A percentile compares a stretch with the other conserved stretches of the same genome.
Evolutionary conservation across 2,888 invertebrate species (phyloP).

Genomic region (Phymatocera aterrima): DNA sequence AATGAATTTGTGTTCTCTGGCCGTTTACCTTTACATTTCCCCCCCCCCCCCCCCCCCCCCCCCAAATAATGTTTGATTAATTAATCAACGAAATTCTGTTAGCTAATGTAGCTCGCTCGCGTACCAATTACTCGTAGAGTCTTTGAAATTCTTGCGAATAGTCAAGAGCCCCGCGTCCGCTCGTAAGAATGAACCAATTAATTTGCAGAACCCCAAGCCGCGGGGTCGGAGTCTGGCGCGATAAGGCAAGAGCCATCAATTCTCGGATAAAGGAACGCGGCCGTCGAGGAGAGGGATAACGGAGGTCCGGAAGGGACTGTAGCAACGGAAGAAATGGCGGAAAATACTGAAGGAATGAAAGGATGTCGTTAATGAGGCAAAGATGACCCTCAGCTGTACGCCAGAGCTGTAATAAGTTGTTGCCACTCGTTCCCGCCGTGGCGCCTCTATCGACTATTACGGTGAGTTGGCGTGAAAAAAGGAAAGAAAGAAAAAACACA

Average conservation of each 20-base stretch:
- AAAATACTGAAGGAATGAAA: constrained; percentile 35
- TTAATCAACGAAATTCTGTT: too few relatives aligned
- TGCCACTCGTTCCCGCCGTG: neutral
- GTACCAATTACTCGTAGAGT: neutral
- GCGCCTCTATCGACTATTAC: neutral
- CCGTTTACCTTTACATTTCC: too few relatives aligned
- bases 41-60: too few relatives aligned
- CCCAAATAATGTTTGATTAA: too few relatives aligned
- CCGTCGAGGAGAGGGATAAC: neutral
- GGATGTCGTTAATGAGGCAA: constrained; percentile 44
- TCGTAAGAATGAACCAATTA: constrained; percentile 34
- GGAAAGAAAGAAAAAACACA: neutral
- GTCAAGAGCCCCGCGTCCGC: neutral
- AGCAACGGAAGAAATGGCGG: constrained; percentile 22
- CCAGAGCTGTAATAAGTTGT: constrained; percentile 14
- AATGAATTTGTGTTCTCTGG: neutral
- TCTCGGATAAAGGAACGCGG: constrained; percentile 37
- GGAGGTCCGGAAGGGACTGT: constrained; percentile 35
- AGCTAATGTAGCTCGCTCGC: neutral
- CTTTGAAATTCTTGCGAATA: neutral
- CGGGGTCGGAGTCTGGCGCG: constrained; percentile 15
- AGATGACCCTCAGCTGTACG: constrained; percentile 21
- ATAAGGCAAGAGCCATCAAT: constrained; percentile 36
- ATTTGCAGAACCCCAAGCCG: neutral
- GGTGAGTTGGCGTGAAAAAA: neutral